phyloP scores from a whole-genome alignment of 2,797 vertebrate genomes.

The Lacerta bilineata region DNA sequence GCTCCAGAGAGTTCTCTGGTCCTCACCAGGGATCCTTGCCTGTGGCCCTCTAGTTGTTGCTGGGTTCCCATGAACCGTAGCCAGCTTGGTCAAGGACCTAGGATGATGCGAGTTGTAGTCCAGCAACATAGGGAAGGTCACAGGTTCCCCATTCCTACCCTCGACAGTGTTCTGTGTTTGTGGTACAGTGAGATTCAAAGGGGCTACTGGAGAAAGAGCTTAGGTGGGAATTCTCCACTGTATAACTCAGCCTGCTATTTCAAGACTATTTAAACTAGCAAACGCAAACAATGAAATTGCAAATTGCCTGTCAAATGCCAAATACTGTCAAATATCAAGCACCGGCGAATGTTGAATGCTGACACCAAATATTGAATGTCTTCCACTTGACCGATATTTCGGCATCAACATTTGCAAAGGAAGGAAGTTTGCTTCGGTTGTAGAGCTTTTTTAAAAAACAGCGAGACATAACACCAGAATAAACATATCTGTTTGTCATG shows the following conservation, averaged over 20 bases:
- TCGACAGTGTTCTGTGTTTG: no score
- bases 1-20: neutral
- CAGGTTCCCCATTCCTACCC: neutral
- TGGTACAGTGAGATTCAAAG: no score
- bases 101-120: no score
- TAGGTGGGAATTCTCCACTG: neutral
- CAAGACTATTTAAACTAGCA: neutral
- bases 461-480: neutral
- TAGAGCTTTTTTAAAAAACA: neutral
- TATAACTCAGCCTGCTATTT: neutral
- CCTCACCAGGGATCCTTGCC: neutral
- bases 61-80: no score
- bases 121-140: no score
- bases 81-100: no score
- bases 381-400: neutral
- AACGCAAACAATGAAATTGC: neutral
- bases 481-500: neutral
- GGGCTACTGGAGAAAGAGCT: no score
- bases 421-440: neutral
- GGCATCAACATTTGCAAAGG: neutral
- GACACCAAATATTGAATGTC: conserved; percentile 16
- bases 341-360: neutral
- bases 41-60: no score
- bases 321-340: neutral
- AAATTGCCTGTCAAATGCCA: conserved; percentile 7